Evolutionary conservation across 2,797 vertebrate species (phyloP).

Genomic region (Sebastes nivosus): DNA sequence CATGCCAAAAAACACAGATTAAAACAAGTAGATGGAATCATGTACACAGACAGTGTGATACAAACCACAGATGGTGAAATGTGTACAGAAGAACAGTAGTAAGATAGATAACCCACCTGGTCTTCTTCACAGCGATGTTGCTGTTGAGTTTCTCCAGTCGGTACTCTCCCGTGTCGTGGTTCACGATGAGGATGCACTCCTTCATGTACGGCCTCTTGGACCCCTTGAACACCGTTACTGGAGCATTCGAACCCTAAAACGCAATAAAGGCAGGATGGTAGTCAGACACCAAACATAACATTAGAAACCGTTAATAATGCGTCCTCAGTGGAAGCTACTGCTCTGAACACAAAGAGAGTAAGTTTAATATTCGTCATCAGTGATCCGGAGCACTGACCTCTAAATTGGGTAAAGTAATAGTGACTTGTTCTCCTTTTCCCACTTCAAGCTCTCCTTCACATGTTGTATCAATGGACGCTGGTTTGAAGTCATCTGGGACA

Average conservation of each 20-base stretch:
- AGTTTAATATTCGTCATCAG: background rate
- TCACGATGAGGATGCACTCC: conserved; percentile 98
- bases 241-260: conserved; percentile 92
- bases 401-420: conserved; percentile 95
- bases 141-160: conserved; percentile 97
- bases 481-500: conserved; percentile 97
- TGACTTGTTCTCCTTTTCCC: conserved; percentile 97
- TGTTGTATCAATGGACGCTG: conserved; percentile 95
- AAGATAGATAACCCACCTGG: conserved; percentile 82
- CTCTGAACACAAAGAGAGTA: background rate
- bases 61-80: background rate
- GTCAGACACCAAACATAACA: background rate
- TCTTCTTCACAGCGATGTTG: conserved; percentile 98
- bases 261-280: background rate
- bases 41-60: background rate
- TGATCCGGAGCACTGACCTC: conserved; percentile 83
- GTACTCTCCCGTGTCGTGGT: conserved; percentile 98
- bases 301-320: no score
- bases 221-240: conserved; percentile 98
- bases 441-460: conserved; percentile 97
- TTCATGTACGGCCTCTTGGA: conserved; percentile 97
- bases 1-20: background rate
- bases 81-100: no score
- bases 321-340: no score
- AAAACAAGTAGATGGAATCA: background rate